phyloP scores from a whole-genome alignment of 2,888 invertebrate species.

The Brachypalpus laphriformis region DNA sequence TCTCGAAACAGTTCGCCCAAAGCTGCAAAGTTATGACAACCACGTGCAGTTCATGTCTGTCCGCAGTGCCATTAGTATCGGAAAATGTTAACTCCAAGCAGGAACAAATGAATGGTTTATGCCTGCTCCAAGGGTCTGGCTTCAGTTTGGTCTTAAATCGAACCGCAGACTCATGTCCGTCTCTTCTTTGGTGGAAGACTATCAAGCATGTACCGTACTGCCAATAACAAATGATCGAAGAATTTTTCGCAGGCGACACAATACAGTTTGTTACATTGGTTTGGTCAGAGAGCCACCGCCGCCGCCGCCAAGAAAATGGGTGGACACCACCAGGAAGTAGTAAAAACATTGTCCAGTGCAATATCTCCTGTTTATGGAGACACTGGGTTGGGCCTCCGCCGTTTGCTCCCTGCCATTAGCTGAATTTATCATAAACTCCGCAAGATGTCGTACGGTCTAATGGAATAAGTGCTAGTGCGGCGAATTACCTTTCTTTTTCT shows the following conservation, averaged over 20 bases:
- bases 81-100: constrained; percentile 17
- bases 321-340: constrained; percentile 41
- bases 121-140: constrained; percentile 23
- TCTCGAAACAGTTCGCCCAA: constrained; percentile 17
- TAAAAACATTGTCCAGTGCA: constrained; percentile 4
- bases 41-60: constrained; percentile 25
- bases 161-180: too few relatives aligned
- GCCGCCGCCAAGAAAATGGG: not conserved
- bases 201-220: too few relatives aligned
- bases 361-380: constrained; percentile 15
- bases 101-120: constrained; percentile 31
- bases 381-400: constrained; percentile 8
- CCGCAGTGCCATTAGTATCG: constrained; percentile 27
- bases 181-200: too few relatives aligned
- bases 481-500: too few relatives aligned
- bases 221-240: too few relatives aligned
- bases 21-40: constrained; percentile 48
- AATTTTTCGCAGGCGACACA: too few relatives aligned
- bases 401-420: not conserved
- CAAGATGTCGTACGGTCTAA: not conserved
- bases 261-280: not conserved
- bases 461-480: too few relatives aligned
- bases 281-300: too few relatives aligned
- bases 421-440: constrained; percentile 15
- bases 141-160: constrained; percentile 14